Conservation (phyloP, 2,797 vertebrate species). For the Hafferia zeledoni region DNA sequence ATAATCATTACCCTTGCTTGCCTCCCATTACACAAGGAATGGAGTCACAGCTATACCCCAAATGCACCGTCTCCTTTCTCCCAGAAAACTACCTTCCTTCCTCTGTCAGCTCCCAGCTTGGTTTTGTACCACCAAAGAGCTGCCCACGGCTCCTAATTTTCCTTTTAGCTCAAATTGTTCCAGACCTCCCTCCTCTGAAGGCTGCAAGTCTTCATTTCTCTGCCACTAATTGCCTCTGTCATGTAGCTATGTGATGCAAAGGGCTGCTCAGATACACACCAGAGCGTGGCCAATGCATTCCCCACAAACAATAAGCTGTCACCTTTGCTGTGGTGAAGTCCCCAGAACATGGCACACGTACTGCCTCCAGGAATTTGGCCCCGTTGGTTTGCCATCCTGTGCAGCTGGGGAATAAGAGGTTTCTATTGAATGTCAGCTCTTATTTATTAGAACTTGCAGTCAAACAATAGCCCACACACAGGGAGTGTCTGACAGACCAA, state of each 20-base stretch:
- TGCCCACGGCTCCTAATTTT: neutral
- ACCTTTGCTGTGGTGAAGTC: neutral
- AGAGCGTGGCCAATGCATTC: neutral
- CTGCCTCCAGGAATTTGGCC: neutral
- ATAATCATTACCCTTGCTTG: neutral
- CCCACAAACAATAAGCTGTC: neutral
- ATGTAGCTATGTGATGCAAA: neutral
- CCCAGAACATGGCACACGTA: neutral
- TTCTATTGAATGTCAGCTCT: slow-evolving; percentile 60
- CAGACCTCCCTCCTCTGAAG: slow-evolving; percentile 12
- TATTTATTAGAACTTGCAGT: slow-evolving; percentile 63
- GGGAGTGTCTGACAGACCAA: slow-evolving; percentile 24
- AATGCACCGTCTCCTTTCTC: neutral
- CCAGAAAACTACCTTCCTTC: neutral
- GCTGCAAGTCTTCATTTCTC: neutral
- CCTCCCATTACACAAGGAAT: neutral
- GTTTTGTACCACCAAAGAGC: neutral
- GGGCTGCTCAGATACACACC: neutral
- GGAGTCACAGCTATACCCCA: neutral
- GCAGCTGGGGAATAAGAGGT: slow-evolving; percentile 30
- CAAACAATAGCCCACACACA: slow-evolving; percentile 70
- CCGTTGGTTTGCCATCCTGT: neutral
- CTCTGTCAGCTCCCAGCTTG: neutral
- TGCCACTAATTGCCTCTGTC: neutral
- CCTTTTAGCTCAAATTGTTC: neutral